These are phyloP conservation scores for Tympanuchus pallidicinctus DNA, from an alignment of 2,113 vertebrate species.

Conservation along the genomic window DNA sequence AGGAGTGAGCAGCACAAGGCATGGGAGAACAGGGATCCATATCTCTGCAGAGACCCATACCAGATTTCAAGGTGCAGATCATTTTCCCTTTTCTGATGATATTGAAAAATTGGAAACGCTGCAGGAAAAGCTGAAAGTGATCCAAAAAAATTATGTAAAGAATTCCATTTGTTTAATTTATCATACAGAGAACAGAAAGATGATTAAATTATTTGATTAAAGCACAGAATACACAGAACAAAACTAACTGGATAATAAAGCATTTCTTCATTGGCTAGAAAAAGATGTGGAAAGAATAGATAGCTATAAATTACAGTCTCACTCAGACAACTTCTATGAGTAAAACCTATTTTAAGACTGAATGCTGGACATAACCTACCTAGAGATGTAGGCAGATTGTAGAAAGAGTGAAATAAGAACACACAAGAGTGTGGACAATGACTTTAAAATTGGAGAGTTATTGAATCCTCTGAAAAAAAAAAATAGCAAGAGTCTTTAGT, in stretches of 20 bases:
- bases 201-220: slow-evolving; percentile 55
- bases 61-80: neutral
- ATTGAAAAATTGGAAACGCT: neutral
- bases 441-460: neutral
- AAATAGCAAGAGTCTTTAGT: neutral
- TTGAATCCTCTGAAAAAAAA: neutral
- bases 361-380: neutral
- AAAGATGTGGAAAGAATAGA: neutral
- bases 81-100: neutral
- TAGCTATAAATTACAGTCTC: slow-evolving; percentile 30
- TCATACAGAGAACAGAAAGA: neutral
- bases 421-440: neutral
- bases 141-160: neutral
- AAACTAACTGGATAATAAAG: slow-evolving; percentile 17
- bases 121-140: neutral
- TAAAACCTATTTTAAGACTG: slow-evolving; percentile 26
- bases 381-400: neutral
- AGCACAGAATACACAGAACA: slow-evolving; percentile 3
- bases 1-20: neutral
- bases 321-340: neutral
- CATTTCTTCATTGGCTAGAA: slow-evolving; percentile 20
- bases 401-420: neutral
- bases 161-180: neutral
- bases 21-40: neutral
- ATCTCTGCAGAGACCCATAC: neutral